A percentile compares a stretch with the other conserved stretches of the same genome.
phyloP scores from a whole-genome alignment of 2,113 vertebrate genomes.

The Struthio camelus region DNA sequence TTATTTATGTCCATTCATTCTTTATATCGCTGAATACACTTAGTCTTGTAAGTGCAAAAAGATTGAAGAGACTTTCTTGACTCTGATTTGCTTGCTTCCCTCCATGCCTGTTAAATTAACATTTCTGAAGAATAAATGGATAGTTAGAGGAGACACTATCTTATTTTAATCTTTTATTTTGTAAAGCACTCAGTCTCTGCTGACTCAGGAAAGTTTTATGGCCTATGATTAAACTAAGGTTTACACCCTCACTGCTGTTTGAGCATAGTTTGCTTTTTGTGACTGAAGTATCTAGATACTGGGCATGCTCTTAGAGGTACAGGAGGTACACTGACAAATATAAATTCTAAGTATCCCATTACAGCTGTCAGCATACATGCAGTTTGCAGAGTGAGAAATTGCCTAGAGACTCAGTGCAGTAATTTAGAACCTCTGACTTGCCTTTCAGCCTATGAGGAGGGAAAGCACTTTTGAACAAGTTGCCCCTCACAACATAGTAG shows the following conservation, averaged over 20 bases:
- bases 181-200: background rate
- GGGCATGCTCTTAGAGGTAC: background rate
- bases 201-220: background rate
- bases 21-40: background rate
- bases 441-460: background rate
- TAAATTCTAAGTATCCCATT: slow-evolving; percentile 18
- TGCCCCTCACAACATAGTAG: background rate
- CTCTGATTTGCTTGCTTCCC: background rate
- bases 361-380: slow-evolving; percentile 16
- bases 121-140: background rate
- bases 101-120: background rate
- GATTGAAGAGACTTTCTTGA: background rate
- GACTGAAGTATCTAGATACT: background rate
- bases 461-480: background rate
- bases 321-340: background rate
- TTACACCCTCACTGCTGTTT: background rate
- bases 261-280: slow-evolving; percentile 11
- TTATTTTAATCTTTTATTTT: background rate
- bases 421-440: background rate
- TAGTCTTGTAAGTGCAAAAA: background rate
- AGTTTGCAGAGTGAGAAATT: slow-evolving; percentile 7
- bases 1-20: background rate
- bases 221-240: background rate
- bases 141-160: background rate
- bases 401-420: background rate